phyloP scores from a whole-genome alignment of 2,113 vertebrate genomes.

The Patagioenas fasciata region DNA sequence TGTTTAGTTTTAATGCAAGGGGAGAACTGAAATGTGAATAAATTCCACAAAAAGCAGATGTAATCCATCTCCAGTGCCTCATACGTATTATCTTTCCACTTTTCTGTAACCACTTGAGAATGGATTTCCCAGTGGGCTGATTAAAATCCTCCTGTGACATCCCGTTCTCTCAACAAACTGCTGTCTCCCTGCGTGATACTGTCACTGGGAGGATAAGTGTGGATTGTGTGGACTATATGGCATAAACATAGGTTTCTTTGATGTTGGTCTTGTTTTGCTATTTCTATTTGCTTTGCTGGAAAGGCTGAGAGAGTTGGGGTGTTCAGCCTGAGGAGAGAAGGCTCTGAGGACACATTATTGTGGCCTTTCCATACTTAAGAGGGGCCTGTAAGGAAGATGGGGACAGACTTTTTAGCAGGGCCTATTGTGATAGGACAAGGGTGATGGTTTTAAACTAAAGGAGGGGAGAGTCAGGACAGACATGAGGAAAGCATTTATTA shows the following conservation, averaged over 20 bases:
- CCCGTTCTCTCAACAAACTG: neutral
- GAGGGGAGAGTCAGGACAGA: too few relatives aligned
- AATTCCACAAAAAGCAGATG: neutral
- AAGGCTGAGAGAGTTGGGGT: too few relatives aligned
- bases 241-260: neutral
- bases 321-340: too few relatives aligned
- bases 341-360: too few relatives aligned
- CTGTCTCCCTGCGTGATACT: neutral
- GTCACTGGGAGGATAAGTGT: neutral
- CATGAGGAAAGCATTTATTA: too few relatives aligned
- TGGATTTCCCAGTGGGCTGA: constrained; percentile 27
- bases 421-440: too few relatives aligned
- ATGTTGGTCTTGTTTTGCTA: neutral
- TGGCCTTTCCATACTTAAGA: too few relatives aligned
- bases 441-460: too few relatives aligned
- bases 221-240: neutral
- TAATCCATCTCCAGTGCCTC: neutral
- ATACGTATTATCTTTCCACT: constrained; percentile 4
- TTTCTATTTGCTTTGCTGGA: too few relatives aligned
- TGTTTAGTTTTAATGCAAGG: neutral
- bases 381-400: too few relatives aligned
- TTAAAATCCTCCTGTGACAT: constrained; percentile 17
- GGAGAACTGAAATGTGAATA: constrained; percentile 17
- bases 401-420: too few relatives aligned
- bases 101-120: neutral